Evolutionary conservation across 2,888 invertebrate species (phyloP).

Genomic region (Aphodius granarius): DNA sequence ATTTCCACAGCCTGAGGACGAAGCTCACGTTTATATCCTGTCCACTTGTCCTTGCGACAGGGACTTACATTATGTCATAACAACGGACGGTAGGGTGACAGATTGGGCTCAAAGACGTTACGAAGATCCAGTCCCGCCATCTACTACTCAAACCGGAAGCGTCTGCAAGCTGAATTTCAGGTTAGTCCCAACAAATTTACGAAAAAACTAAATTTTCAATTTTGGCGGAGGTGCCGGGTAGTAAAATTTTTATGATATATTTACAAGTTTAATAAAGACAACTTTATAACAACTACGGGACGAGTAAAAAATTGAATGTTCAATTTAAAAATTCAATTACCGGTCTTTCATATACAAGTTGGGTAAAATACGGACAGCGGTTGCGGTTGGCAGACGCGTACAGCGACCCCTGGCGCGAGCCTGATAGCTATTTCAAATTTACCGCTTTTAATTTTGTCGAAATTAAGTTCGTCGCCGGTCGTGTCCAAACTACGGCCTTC

Average conservation of each 20-base stretch:
- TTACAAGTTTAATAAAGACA: background rate
- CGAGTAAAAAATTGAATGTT: background rate
- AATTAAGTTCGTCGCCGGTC: background rate
- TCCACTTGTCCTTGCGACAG: slow-evolving; percentile 69
- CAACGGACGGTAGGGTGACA: slow-evolving; percentile 66
- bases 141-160: slow-evolving; percentile 48
- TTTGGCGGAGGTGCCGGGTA: background rate
- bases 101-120: slow-evolving; percentile 65
- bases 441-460: background rate
- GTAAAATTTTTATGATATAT: background rate
- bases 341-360: background rate
- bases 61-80: slow-evolving; percentile 65
- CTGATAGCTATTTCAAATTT: background rate
- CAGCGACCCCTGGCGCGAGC: background rate
- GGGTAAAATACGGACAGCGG: background rate
- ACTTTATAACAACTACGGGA: too few species aligned
- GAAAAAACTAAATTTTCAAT: background rate
- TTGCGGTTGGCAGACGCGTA: background rate
- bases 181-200: slow-evolving; percentile 43
- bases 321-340: background rate
- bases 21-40: slow-evolving; percentile 64
- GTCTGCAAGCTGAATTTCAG: slow-evolving; percentile 59
- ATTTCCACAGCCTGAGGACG: slow-evolving; percentile 66
- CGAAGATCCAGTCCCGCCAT: slow-evolving; percentile 45
- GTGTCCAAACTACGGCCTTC: background rate